Evolutionary conservation across 1,140 invertebrate genomes (phyloP), one percentile per base, ranked within the genome.

Genomic region (Manduca sexta): DNA sequence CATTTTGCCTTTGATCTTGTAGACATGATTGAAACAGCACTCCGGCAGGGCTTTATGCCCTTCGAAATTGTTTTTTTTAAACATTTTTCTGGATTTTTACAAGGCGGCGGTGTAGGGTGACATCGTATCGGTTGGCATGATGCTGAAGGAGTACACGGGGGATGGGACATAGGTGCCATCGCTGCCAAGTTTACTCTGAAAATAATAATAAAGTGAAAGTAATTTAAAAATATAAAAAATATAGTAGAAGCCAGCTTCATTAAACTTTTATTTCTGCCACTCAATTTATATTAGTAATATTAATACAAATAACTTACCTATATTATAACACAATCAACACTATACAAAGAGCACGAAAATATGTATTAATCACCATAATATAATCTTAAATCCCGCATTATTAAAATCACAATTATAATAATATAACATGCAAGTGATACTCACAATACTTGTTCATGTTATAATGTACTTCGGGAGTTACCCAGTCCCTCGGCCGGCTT

Each of bases 71-170:
- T 74, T 54, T 53, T 78, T 43, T 49, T 72, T 3, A 84, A 49
- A 51, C 80, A 84, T 70, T 66, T 60, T 61, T 84, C 76, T 17
- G 80, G 80, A 38, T 74, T 74, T 51, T 63, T 39, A 35, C 80
- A 84, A 29, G 69, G 69, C 3, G 78, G 76, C 7, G 69, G 69
- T 7, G 68, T 64, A 5, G 77, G 80, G 39, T 84, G 75, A 47
- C 80, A 84, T 46, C 76, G 65, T 17, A 70, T 49, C 0, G 76
- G 73, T n/a, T 58, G 50, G 49, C 78, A 82, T 2, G 76, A 79
- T 12, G 76, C 64, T 2, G 69, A 64, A 5, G 78, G 76, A 4
- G 71, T 78, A 51, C 80, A 82, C 16, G 78, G 71, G 35, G 77
- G 76, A 45, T 81, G 77, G 41, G 68, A 64, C 40, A 59, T 34